Evolutionary conservation across 1,140 invertebrate genomes (phyloP).

Genomic region (Lethrus apterus): DNA sequence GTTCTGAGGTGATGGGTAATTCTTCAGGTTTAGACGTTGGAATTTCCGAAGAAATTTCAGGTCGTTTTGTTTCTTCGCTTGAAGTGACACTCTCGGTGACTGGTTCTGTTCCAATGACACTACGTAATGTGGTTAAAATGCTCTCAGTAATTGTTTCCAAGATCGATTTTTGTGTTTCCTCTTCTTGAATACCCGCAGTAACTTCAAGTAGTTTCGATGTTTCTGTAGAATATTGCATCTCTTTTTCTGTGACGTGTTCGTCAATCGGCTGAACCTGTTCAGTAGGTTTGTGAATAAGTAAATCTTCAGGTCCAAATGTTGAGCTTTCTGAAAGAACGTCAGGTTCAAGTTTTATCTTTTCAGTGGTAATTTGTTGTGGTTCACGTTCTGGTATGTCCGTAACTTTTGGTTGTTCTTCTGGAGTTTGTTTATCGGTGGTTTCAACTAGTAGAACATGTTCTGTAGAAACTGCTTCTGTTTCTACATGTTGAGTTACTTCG

Average conservation of each 20-base stretch:
- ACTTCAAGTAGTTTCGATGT: slow-evolving; percentile 10
- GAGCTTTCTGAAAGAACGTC: not conserved
- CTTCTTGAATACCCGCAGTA: not conserved
- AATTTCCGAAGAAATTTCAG: not conserved
- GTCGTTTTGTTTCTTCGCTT: too few relatives aligned
- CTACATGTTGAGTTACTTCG: not conserved
- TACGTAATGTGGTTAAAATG: not conserved
- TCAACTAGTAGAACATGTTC: slow-evolving; percentile 4
- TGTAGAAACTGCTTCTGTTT: not conserved
- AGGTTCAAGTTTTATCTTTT: not conserved
- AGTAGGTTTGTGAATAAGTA: not conserved
- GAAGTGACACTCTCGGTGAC: not conserved
- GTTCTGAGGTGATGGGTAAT: not conserved
- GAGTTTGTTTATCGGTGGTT: slow-evolving; percentile 14
- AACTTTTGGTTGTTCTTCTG: slow-evolving; percentile 1
- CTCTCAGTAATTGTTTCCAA: not conserved
- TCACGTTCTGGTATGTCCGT: slow-evolving; percentile 15
- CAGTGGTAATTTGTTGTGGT: not conserved
- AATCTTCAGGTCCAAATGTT: not conserved
- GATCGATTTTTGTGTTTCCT: slow-evolving; percentile 1
- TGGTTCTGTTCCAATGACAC: not conserved
- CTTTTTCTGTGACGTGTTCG: slow-evolving; percentile 18
- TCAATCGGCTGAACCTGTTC: slow-evolving; percentile 12
- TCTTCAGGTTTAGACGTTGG: too few relatives aligned
- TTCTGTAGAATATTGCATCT: slow-evolving; percentile 11